Evolutionary conservation across 1,140 invertebrate genomes (phyloP), one percentile per base, ranked within the genome.

Genomic region (Drosophila truncata): DNA sequence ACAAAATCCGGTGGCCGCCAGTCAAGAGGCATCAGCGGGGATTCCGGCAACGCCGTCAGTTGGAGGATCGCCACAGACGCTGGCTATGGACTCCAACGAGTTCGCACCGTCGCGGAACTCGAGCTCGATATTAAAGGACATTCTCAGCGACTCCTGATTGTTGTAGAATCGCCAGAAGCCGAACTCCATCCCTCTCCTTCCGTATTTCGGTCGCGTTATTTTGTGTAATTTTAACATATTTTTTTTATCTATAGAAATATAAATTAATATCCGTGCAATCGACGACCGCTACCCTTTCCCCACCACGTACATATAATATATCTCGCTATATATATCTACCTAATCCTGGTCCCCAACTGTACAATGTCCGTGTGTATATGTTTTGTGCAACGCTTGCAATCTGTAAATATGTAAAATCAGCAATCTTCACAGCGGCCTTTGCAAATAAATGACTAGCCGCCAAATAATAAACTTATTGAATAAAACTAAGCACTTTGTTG

Each of bases 81-180:
- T 95, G 23, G 73, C 95, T 39, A 79, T 96, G 47, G 94, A 94
- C 54, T 95, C 95, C 88, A 94, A 94, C 18, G 95, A 95, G 85
- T 95, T 95, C 78, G 93, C 94, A 18, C 94, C 95, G 41, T 94
- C 94, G 25, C 94, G 95, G 79, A 96, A 95, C 92, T 95, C 95
- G 47, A 95, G 95, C 76, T 95, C 95, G 6, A 95, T 96, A 84
- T 91, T 96, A 33, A 96, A 96, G 92, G 95, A 96, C 93, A 95
- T 96, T 25, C 91, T 96, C 16, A 95, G 95, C 78, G 95, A 96
- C 74, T 94, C 94, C 73, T 95, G 94, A 95, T 94, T 90, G 74
- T 90, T 90, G 75, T 92, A 92, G 78, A 63, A 70, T 20, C n/a
- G 6, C 35, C 50, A 25, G 59, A 23, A n/a, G 13, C 4, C 13